Percentiles rank a stretch among this genome's conserved stretches.
These are phyloP conservation scores for Heteractis magnifica DNA, from an alignment of 92 coral and sea anemone species.

Conservation along the genomic window DNA sequence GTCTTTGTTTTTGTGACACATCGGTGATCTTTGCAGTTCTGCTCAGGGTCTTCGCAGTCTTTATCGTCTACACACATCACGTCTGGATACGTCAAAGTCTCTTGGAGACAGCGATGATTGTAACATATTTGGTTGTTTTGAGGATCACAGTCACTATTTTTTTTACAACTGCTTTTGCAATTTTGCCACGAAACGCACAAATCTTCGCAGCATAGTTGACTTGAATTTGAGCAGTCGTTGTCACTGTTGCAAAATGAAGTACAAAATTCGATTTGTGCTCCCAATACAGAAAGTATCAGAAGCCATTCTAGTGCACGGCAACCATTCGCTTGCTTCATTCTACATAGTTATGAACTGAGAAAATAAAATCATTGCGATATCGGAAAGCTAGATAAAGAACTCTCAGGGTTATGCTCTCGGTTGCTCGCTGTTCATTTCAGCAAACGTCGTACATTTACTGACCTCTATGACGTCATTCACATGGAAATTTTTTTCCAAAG, in stretches of 20 bases:
- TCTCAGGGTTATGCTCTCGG: too few relatives aligned
- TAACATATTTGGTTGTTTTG: conserved; percentile 29
- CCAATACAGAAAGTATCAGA: neutral
- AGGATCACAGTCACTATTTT: conserved; percentile 17
- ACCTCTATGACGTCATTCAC: too few relatives aligned
- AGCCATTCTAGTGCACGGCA: too few relatives aligned
- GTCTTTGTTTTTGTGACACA: neutral
- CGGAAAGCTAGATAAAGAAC: too few relatives aligned
- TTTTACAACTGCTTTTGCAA: conserved; percentile 22
- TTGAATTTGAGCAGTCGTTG: conserved; percentile 14
- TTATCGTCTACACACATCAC: conserved; percentile 2
- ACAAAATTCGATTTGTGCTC: neutral
- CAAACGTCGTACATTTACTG: too few relatives aligned
- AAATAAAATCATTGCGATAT: too few relatives aligned
- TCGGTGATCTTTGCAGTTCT: conserved; percentile 5
- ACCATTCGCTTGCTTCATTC: too few relatives aligned
- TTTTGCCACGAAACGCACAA: conserved; percentile 16
- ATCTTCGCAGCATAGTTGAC: conserved; percentile 26
- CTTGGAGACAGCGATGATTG: conserved; percentile 27
- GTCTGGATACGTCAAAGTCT: conserved; percentile 14
- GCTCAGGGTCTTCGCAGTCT: conserved; percentile 6
- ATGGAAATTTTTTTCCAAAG: too few relatives aligned
- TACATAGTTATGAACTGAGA: too few relatives aligned
- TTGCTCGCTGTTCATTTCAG: too few relatives aligned
- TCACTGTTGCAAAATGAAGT: conserved; percentile 10